Conservation (phyloP, 2,797 vertebrate species). For the Dromococcyx pavoninus region DNA sequence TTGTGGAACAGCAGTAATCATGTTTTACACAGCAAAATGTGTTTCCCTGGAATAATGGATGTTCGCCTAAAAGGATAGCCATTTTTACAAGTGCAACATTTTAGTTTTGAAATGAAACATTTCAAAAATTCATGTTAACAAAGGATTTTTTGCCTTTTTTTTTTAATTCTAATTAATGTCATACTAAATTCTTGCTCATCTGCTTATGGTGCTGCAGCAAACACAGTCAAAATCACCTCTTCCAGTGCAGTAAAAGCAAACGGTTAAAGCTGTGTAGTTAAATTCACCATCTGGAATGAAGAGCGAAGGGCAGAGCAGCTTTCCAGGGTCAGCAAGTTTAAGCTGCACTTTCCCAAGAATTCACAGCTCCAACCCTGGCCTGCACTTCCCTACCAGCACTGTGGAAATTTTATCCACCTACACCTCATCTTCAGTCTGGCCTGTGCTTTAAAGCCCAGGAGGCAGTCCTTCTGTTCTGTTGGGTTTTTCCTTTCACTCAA, state of each 20-base stretch:
- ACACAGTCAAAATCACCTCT: not conserved
- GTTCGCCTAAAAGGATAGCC: not conserved
- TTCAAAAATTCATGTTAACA: not conserved
- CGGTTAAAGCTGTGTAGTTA: not conserved
- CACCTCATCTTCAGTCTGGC: not conserved
- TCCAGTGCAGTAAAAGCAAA: not conserved
- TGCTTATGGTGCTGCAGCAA: not conserved
- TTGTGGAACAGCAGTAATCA: not conserved
- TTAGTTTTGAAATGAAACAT: not conserved
- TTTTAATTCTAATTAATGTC: not conserved
- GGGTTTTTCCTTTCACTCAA: not conserved
- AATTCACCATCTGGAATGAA: not conserved
- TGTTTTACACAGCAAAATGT: conserved; percentile 1
- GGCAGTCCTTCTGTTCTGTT: not conserved
- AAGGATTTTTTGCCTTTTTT: not conserved
- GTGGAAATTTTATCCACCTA: not conserved
- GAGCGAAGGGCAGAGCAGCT: not conserved
- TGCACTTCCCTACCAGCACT: not conserved
- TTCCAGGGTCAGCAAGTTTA: not conserved
- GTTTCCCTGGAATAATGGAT: not conserved
- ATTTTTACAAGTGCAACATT: not conserved
- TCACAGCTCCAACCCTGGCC: not conserved
- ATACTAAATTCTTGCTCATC: not conserved
- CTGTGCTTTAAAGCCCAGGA: not conserved
- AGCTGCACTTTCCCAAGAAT: not conserved